These are phyloP conservation scores for Orchestes rusci DNA, from an alignment of 2,888 invertebrate genomes.

Conservation along the genomic window DNA sequence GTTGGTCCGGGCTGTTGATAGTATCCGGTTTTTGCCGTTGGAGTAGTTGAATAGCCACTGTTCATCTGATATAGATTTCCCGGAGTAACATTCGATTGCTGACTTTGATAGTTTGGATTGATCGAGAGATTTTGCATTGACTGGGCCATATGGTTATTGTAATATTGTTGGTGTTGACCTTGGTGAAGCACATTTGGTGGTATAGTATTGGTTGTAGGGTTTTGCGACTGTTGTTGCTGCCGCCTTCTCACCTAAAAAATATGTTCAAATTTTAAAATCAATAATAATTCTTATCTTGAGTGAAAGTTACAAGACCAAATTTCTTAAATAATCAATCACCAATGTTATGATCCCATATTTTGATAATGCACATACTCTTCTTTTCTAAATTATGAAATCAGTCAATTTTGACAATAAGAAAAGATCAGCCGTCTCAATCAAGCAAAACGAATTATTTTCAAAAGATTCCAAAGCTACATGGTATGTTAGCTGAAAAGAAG, in stretches of 20 bases:
- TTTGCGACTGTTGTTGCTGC: slow-evolving; percentile 23
- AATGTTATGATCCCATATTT: too few species aligned
- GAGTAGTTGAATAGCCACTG: slow-evolving; percentile 24
- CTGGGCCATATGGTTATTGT: slow-evolving; percentile 37
- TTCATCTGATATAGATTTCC: not conserved
- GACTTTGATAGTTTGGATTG: slow-evolving; percentile 30
- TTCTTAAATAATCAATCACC: too few species aligned
- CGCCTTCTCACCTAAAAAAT: slow-evolving; percentile 18
- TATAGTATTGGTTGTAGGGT: slow-evolving; percentile 32
- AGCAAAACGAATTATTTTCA: too few species aligned
- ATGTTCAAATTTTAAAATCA: too few species aligned
- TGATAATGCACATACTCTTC: too few species aligned
- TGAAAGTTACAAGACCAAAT: too few species aligned
- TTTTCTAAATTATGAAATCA: too few species aligned
- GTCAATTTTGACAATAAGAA: too few species aligned
- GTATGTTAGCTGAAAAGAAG: too few species aligned
- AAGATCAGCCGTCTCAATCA: too few species aligned
- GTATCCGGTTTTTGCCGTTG: slow-evolving; percentile 14
- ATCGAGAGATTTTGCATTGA: slow-evolving; percentile 41
- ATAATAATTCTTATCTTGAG: too few species aligned
- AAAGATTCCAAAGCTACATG: too few species aligned
- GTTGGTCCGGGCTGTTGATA: slow-evolving; percentile 44
- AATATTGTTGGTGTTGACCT: slow-evolving; percentile 31
- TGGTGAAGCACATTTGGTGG: slow-evolving; percentile 29
- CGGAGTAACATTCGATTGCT: slow-evolving; percentile 19